These are phyloP conservation scores for Oreochromis aureus DNA, from an alignment of 2,113 vertebrate genomes.

Conservation along the genomic window DNA sequence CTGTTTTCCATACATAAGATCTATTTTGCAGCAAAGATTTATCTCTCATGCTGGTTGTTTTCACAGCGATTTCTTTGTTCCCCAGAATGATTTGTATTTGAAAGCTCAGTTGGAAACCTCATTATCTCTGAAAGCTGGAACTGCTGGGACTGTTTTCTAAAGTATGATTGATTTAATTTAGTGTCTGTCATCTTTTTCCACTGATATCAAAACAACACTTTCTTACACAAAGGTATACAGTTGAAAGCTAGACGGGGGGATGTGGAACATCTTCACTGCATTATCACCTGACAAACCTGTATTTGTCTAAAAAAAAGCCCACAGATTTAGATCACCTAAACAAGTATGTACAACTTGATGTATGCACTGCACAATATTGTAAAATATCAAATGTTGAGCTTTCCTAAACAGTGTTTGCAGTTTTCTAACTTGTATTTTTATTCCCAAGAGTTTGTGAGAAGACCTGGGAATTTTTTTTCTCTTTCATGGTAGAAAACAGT, in stretches of 20 bases:
- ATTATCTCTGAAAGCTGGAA: neutral
- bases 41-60: neutral
- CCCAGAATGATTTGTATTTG: neutral
- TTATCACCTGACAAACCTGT: neutral
- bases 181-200: neutral
- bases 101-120: neutral
- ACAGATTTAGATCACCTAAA: neutral
- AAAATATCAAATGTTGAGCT: neutral
- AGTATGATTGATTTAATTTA: neutral
- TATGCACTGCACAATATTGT: neutral
- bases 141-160: neutral
- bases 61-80: neutral
- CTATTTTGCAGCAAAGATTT: neutral
- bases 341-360: neutral
- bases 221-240: neutral
- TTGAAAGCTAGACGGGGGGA: neutral
- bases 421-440: neutral
- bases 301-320: neutral
- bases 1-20: conserved; percentile 4
- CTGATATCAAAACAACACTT: neutral
- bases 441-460: neutral
- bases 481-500: neutral
- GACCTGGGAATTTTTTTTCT: neutral
- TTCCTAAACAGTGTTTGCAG: neutral
- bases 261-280: neutral